phyloP scores from a whole-genome alignment of 2,113 vertebrate species.

The Rhea americana region DNA sequence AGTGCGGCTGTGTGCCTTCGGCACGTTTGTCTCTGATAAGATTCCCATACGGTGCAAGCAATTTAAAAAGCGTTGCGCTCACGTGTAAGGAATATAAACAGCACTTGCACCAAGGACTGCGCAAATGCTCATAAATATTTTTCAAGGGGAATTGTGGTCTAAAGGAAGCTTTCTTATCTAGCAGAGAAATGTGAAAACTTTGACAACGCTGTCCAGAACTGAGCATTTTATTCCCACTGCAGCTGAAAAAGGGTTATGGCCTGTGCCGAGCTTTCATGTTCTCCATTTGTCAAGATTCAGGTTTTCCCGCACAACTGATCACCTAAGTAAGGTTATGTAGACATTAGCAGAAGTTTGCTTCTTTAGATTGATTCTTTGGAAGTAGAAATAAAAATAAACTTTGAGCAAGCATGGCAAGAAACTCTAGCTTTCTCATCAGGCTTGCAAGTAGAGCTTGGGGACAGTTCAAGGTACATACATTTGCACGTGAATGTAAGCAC shows the following conservation, averaged over 20 bases:
- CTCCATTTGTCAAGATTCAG: background rate
- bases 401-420: background rate
- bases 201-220: background rate
- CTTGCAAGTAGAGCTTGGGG: background rate
- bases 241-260: rapidly evolving
- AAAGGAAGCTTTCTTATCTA: background rate
- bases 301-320: background rate
- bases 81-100: rapidly evolving
- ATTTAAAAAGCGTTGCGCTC: rapidly evolving
- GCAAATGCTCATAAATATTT: rapidly evolving
- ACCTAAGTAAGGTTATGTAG: background rate
- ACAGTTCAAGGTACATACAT: rapidly evolving
- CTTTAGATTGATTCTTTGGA: background rate
- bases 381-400: background rate
- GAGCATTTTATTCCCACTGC: background rate
- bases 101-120: background rate
- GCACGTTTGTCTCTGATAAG: rapidly evolving
- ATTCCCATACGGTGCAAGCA: rapidly evolving
- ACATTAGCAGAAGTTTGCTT: rapidly evolving
- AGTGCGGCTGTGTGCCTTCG: rapidly evolving
- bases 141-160: too few relatives aligned
- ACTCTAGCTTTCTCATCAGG: background rate
- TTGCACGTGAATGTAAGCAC: background rate
- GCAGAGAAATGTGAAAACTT: background rate
- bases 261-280: rapidly evolving